Base-by-base conservation (phyloP, 2,888 invertebrate species). In the Heteromurus nitidus region DNA sequence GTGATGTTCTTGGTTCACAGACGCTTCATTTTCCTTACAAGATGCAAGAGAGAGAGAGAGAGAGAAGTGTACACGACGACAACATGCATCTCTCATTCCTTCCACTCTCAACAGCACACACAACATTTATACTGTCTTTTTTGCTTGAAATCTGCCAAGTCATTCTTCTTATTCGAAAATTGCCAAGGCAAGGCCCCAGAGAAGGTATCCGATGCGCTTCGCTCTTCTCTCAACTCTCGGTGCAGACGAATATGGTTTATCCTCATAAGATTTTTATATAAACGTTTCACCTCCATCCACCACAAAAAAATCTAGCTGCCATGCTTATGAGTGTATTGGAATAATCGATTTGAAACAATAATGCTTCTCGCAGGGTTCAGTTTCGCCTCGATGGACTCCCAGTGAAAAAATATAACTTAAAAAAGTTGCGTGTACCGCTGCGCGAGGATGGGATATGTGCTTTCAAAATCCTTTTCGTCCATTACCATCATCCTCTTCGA, bases 331-430 rank as follows among this genome's bases (percentile, higher is more conserved):
- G 81, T 72, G 81, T 76, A 81, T 82, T 76, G 76, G 70, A 76
- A 76, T 82, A 85, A 85, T 85, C 85, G 85, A 85, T 85, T 85
- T 85, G 85, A 85, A 83, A 85, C 85, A 85, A 85, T 85, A 83
- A 83, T 82, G 70, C 64, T 67, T 62, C 75, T 62, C 30, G 69
- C 47, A 44, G 50, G 28, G 24, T 13, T 31, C 20, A 58, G 79
- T 20, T 64, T 79, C 70, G 65, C 64, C 80, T 70, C 62, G 75
- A 70, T 69, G 69, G 74, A 75, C 70, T 74, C 30, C 62, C 69
- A 16, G 44, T 65, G 42, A 64, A 67, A 73, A 62, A 20, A 31
- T n/a, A 28, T 42, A n/a, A n/a, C n/a, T n/a, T n/a, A n/a, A n/a
- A n/a, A n/a, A n/a, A n/a, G n/a, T n/a, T n/a, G n/a, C n/a, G n/a